Conservation (phyloP, 2,888 invertebrate species). For the Sminthurinus aureus region DNA sequence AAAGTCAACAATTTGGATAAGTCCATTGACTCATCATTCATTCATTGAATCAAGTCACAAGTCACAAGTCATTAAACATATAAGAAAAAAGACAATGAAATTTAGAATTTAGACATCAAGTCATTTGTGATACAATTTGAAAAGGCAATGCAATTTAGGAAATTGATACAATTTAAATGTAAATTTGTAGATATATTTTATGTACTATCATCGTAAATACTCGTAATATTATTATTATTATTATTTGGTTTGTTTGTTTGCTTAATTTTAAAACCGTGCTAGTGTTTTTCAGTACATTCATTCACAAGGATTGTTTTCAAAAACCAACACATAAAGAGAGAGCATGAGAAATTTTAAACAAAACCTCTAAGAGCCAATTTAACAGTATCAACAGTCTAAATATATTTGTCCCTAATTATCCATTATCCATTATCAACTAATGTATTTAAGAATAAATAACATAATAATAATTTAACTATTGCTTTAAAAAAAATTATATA, state of each 20-base stretch:
- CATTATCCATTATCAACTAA: no score
- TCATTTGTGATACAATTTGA: no score
- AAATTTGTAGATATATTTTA: not conserved
- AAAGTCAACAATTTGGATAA: slow-evolving; percentile 1
- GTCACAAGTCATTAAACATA: not conserved
- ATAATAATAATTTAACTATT: no score
- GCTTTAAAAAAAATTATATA: no score
- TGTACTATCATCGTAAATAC: not conserved
- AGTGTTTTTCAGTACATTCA: not conserved
- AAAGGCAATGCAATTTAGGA: not conserved
- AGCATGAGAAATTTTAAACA: not conserved
- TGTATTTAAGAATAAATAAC: no score
- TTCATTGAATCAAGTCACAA: no score
- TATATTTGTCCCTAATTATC: no score
- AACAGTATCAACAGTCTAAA: not conserved
- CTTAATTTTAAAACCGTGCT: not conserved
- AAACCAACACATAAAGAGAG: not conserved
- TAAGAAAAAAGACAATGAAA: not conserved
- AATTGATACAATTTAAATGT: not conserved
- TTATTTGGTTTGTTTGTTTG: no score
- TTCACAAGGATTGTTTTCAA: not conserved
- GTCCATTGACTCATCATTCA: not conserved
- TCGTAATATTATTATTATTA: not conserved
- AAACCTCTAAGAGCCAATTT: not conserved
- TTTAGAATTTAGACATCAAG: no score